These are phyloP conservation scores for Rhabditoides inermis DNA, from an alignment of 2,888 invertebrate species.

Conservation along the genomic window DNA sequence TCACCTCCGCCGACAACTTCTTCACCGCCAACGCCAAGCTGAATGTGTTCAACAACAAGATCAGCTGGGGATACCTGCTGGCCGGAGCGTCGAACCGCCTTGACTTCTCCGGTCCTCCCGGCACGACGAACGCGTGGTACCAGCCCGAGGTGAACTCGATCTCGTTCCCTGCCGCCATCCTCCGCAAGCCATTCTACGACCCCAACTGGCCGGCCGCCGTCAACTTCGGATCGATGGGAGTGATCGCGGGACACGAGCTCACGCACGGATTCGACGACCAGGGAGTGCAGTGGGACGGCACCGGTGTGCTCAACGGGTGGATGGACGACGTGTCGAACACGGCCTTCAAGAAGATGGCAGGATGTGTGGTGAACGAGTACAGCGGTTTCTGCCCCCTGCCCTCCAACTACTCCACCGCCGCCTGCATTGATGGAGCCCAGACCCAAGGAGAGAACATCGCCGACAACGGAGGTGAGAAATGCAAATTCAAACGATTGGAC, in stretches of 20 bases:
- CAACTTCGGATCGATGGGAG: slow-evolving; percentile 84
- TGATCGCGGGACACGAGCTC: slow-evolving; percentile 88
- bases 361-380: slow-evolving; percentile 40
- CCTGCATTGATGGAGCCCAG: slow-evolving; percentile 53
- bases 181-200: slow-evolving; percentile 44
- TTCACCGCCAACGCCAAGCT: slow-evolving; percentile 17
- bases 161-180: slow-evolving; percentile 47
- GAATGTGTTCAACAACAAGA: slow-evolving; percentile 15
- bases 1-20: slow-evolving; percentile 15
- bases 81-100: slow-evolving; percentile 17
- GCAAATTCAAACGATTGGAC: neutral
- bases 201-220: slow-evolving; percentile 41
- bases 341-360: slow-evolving; percentile 31
- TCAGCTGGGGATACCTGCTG: slow-evolving; percentile 16
- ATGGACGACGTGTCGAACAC: slow-evolving; percentile 29
- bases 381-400: slow-evolving; percentile 38
- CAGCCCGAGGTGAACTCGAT: slow-evolving; percentile 43
- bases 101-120: slow-evolving; percentile 31
- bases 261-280: slow-evolving; percentile 88
- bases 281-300: slow-evolving; percentile 45
- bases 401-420: slow-evolving; percentile 13
- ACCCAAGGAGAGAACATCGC: slow-evolving; percentile 61
- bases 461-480: slow-evolving; percentile 56
- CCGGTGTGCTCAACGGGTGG: slow-evolving; percentile 35
- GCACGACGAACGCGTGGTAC: slow-evolving; percentile 34